These are phyloP conservation scores for Azorinus chamasolen DNA, from an alignment of 2,888 invertebrate genomes.

Conservation along the genomic window DNA sequence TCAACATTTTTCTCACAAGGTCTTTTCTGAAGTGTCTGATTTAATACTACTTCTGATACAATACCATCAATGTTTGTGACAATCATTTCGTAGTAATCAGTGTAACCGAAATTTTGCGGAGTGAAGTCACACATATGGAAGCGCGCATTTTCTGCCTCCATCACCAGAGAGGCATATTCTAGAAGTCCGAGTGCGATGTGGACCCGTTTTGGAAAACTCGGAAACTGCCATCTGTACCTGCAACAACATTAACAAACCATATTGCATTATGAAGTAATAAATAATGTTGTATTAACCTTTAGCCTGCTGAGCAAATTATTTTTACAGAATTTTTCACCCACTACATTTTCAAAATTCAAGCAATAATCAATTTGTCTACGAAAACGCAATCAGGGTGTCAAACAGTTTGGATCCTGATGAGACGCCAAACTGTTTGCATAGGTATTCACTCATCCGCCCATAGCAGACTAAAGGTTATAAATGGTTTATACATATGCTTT, in stretches of 20 bases:
- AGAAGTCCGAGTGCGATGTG: constrained; percentile 80
- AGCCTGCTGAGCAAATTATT: too few relatives aligned
- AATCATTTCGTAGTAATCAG: constrained; percentile 71
- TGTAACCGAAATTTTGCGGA: constrained; percentile 75
- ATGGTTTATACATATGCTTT: too few relatives aligned
- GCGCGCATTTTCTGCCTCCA: constrained; percentile 73
- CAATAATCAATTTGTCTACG: too few relatives aligned
- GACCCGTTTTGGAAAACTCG: constrained; percentile 75
- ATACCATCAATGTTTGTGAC: constrained; percentile 70
- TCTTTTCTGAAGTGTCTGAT: constrained; percentile 51
- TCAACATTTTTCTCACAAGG: constrained; percentile 71
- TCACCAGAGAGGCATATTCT: constrained; percentile 76
- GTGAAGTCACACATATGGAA: constrained; percentile 80
- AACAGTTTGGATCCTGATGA: too few relatives aligned
- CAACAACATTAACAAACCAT: not conserved
- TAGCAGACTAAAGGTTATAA: too few relatives aligned
- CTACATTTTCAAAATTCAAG: too few relatives aligned
- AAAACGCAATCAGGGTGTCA: too few relatives aligned
- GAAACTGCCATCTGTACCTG: constrained; percentile 77
- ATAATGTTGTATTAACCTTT: too few relatives aligned
- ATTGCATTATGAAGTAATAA: not conserved
- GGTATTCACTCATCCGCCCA: too few relatives aligned
- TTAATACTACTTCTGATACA: constrained; percentile 69
- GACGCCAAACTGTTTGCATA: too few relatives aligned
- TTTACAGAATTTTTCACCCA: too few relatives aligned